Evolutionary conservation across 2,113 vertebrate genomes (phyloP).

Genomic region (Campylomormyrus tamandua): DNA sequence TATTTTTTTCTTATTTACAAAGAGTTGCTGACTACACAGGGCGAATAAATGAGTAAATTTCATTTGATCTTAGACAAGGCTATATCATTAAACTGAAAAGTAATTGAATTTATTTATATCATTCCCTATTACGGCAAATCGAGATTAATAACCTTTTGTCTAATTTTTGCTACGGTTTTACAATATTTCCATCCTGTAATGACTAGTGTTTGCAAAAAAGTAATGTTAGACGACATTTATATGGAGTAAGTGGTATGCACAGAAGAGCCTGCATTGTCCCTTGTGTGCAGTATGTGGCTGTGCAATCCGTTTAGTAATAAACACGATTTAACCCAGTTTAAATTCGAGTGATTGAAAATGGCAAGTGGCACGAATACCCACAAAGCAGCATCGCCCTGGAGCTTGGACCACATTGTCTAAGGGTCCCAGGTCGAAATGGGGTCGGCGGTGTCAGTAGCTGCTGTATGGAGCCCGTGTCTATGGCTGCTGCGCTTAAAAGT

Average conservation of each 20-base stretch:
- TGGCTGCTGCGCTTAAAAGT: background rate
- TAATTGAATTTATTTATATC: background rate
- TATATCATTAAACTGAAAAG: background rate
- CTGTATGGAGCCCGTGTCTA: background rate
- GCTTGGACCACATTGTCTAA: conserved; percentile 15
- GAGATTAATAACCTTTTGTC: background rate
- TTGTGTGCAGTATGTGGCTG: background rate
- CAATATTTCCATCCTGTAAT: background rate
- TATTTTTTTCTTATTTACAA: background rate
- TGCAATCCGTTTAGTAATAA: conserved; percentile 2
- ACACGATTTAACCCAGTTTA: background rate
- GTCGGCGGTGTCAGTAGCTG: background rate
- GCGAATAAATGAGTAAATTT: background rate
- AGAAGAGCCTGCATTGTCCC: background rate
- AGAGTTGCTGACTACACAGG: background rate
- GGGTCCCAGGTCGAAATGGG: conserved; percentile 13
- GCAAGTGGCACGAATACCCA: conserved; percentile 17
- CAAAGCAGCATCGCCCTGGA: background rate
- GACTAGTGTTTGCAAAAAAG: background rate
- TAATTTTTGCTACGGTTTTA: background rate
- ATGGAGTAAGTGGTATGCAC: background rate
- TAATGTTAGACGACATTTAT: background rate
- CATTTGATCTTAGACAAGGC: background rate
- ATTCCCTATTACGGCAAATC: background rate
- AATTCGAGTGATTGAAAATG: background rate